These are phyloP conservation scores for Xyrauchen texanus DNA, from an alignment of 2,113 vertebrate genomes.

Conservation along the genomic window DNA sequence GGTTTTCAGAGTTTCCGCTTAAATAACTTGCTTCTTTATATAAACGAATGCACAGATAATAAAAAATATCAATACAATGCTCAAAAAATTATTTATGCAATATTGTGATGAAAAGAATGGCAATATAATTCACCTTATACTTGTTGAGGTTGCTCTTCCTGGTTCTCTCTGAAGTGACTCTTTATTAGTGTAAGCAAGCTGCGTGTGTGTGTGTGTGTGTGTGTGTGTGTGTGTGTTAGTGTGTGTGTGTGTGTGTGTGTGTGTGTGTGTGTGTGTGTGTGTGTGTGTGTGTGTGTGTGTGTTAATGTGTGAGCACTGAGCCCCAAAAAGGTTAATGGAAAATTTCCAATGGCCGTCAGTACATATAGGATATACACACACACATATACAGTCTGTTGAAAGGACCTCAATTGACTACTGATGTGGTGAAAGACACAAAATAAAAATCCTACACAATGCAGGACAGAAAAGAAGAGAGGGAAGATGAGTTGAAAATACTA, in stretches of 20 bases:
- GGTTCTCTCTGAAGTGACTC: no score
- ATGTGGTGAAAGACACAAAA: conserved; percentile 47
- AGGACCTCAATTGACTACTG: conserved; percentile 47
- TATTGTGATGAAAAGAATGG: no score
- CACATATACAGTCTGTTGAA: conserved; percentile 31
- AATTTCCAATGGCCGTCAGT: conserved; percentile 53
- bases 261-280: conserved; percentile 3
- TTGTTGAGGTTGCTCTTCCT: no score
- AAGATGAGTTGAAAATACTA: conserved; percentile 2
- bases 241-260: background rate
- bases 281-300: background rate
- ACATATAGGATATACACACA: background rate
- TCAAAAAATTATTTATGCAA: no score
- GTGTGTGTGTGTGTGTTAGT: conserved; percentile 4
- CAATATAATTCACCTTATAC: no score
- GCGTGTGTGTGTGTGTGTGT: background rate
- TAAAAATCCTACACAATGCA: conserved; percentile 29
- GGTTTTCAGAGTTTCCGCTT: no score
- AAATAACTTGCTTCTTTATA: no score
- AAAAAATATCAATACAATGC: no score
- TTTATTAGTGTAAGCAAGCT: background rate
- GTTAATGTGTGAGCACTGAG: conserved; percentile 22
- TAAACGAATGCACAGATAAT: no score
- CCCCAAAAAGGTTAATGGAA: conserved; percentile 66
- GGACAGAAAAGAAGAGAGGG: background rate